phyloP scores from a whole-genome alignment of 2,888 invertebrate species.

The Dicroscelio sp. region DNA sequence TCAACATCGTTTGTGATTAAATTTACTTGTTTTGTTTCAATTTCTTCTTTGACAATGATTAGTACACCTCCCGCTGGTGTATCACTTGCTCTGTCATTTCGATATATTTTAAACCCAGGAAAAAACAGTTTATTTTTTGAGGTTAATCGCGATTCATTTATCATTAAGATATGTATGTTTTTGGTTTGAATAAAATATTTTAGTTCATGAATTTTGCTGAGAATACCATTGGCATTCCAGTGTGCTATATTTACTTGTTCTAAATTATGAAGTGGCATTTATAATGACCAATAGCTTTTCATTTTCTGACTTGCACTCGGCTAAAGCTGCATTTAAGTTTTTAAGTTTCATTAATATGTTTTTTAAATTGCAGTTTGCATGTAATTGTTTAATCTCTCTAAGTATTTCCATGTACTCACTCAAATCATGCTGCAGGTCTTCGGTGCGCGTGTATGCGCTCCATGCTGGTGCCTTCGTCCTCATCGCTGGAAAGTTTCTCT shows the following conservation, averaged over 20 bases:
- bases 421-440: no score
- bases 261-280: neutral
- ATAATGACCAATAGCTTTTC: neutral
- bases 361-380: neutral
- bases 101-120: neutral
- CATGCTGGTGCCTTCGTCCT: no score
- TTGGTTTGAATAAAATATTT: neutral
- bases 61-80: constrained; percentile 52
- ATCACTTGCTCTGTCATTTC: constrained; percentile 44
- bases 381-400: neutral
- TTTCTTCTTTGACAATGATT: no score
- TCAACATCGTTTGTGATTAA: no score
- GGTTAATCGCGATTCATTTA: neutral
- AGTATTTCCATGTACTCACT: neutral
- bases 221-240: constrained; percentile 39
- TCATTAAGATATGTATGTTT: constrained; percentile 3
- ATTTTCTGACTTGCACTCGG: constrained; percentile 1
- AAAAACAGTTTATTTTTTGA: neutral
- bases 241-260: neutral
- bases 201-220: no score
- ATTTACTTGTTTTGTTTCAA: no score
- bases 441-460: no score
- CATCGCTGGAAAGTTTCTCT: no score
- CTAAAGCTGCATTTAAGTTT: neutral
- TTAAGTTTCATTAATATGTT: neutral